Evolutionary conservation across 35 echinoderm and acorn worm genomes (phyloP), one percentile per base, ranked within the genome.

Genomic region (Hemicentrotus pulcherrimus): DNA sequence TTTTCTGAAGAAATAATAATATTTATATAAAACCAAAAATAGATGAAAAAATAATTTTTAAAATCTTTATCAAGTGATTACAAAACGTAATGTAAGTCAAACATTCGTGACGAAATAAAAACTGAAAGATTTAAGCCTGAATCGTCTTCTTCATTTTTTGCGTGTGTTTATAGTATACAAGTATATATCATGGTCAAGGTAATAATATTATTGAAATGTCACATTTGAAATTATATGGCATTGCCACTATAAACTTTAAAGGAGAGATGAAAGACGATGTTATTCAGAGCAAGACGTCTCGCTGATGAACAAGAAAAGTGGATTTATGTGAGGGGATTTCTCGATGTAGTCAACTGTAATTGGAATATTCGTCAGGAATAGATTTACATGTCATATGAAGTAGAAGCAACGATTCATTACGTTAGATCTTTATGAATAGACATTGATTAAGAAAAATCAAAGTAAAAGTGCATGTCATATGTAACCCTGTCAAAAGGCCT

Each of bases 401-500:
- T 78, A 22, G 28, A 28, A 78, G 19, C 22, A 78, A 22, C 65
- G 65, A 78, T 78, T 78, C 28, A 18, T 78, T 78, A 78, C 6
- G 22, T 22, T 78, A 78, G 65, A 78, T 78, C 65, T n/a, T 78
- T 78, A 78, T 78, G 65, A 78, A 78, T 78, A 78, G 65, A 78
- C 65, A n/a, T 78, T 22, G 65, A 4, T 78, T 78, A 78, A 4
- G 19, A 28, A 8, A 7, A 1, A 22, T 18, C 65, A 18, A 78
- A 22, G 65, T 78, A 78, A 78, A 78, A 78, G 65, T 78, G 28
- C 65, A 78, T 28, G 65, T n/a, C 22, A 78, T 78, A 59, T 59
- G 52, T 59, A 14, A 59, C 52, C 52, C 16, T 16, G 16, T 59
- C 11, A 11, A 59, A 59, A 78, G 65, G 3, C 6, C 65, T 78